Evolutionary conservation across 2,797 vertebrate genomes (phyloP).

Genomic region (Alexandromys oeconomus): DNA sequence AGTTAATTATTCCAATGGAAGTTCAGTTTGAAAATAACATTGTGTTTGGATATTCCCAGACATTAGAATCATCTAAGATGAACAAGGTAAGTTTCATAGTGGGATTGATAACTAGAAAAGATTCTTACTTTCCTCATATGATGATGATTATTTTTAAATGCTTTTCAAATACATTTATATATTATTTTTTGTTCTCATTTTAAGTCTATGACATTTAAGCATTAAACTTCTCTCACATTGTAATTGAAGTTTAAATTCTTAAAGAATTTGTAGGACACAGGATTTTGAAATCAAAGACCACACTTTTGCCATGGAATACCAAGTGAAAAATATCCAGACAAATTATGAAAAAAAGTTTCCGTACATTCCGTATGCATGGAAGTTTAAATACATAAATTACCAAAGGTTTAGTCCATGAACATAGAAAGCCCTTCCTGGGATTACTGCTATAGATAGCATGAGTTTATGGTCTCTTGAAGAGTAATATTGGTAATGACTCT

Average conservation of each 20-base stretch:
- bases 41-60: background rate
- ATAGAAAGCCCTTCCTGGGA: background rate
- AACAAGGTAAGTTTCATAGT: constrained; percentile 1
- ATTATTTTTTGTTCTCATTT: background rate
- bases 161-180: background rate
- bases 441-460: background rate
- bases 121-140: background rate
- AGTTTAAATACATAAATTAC: background rate
- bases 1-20: background rate
- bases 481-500: background rate
- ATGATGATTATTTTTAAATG: background rate
- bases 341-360: background rate
- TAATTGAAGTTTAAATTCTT: background rate
- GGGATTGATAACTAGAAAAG: background rate
- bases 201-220: background rate
- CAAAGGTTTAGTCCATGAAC: background rate
- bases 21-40: background rate
- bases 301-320: background rate
- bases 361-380: background rate
- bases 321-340: background rate
- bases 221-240: background rate
- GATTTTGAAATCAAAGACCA: background rate
- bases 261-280: background rate
- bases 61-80: background rate
- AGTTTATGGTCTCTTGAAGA: background rate